Evolutionary conservation across 1,140 invertebrate genomes (phyloP).

Genomic region (Ceratitis capitata): DNA sequence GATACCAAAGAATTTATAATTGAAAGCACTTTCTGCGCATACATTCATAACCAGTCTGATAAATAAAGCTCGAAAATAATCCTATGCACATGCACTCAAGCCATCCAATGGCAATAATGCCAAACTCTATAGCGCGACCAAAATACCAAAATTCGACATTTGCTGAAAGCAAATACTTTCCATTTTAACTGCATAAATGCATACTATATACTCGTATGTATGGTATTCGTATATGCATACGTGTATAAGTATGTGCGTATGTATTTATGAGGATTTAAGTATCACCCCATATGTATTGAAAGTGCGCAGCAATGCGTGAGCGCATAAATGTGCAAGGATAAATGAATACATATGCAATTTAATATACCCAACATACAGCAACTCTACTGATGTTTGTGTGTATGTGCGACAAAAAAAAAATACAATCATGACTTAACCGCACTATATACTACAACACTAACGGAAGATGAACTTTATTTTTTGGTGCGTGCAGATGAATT

Average conservation of each 20-base stretch:
- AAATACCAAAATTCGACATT: slow-evolving; percentile 11
- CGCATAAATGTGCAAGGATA: neutral
- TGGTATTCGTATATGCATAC: no score
- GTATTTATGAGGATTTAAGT: neutral
- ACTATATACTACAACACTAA: no score
- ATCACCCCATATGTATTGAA: neutral
- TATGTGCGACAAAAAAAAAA: neutral
- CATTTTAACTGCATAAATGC: neutral
- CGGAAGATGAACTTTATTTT: slow-evolving; percentile 36
- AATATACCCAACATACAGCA: no score
- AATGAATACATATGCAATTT: neutral
- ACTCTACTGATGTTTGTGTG: neutral
- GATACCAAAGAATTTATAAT: no score
- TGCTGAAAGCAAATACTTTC: neutral
- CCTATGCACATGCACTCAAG: no score
- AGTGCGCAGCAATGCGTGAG: neutral
- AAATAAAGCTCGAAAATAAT: no score
- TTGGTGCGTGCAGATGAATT: slow-evolving; percentile 25
- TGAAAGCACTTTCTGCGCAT: no score
- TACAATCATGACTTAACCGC: neutral
- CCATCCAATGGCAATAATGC: neutral
- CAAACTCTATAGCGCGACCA: neutral
- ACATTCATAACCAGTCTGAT: no score
- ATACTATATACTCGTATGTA: no score
- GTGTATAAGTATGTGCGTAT: neutral